These are phyloP conservation scores for Xanthorhoe spadicearia DNA, from an alignment of 2,888 invertebrate genomes.

Conservation along the genomic window DNA sequence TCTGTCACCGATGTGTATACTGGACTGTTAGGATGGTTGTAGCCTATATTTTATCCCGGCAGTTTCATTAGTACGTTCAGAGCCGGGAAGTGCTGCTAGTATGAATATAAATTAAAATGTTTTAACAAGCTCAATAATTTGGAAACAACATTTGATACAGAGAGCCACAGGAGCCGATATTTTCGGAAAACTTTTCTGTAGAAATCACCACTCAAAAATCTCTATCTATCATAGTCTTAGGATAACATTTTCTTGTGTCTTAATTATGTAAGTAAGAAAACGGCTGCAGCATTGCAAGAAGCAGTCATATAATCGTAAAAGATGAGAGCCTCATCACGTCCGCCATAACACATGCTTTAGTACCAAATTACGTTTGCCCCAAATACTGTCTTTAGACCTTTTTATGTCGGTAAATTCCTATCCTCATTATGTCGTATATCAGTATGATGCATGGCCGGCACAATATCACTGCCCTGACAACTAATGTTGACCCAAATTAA, in stretches of 20 bases:
- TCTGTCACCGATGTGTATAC: too few species aligned
- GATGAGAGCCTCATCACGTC: constrained; percentile 24
- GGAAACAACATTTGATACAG: too few species aligned
- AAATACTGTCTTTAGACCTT: constrained; percentile 44
- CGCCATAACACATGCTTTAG: constrained; percentile 34
- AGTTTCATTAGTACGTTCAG: too few species aligned
- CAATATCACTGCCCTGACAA: constrained; percentile 53
- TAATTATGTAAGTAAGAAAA: background rate
- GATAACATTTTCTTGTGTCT: background rate
- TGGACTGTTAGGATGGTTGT: too few species aligned
- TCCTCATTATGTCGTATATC: constrained; percentile 62
- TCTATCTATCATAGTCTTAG: too few species aligned
- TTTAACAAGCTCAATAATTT: too few species aligned
- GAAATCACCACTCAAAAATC: too few species aligned
- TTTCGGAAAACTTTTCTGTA: too few species aligned
- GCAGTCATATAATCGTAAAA: constrained; percentile 9
- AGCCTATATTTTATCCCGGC: too few species aligned
- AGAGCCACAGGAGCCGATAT: too few species aligned
- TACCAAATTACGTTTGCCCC: constrained; percentile 39
- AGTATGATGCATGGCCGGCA: constrained; percentile 54
- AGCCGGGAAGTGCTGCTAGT: too few species aligned
- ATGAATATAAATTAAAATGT: too few species aligned
- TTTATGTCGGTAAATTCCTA: constrained; percentile 52
- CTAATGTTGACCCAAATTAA: constrained; percentile 51
- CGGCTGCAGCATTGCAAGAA: background rate